Evolutionary conservation across 2,113 vertebrate species (phyloP).

Genomic region (Larimichthys polyactis): DNA sequence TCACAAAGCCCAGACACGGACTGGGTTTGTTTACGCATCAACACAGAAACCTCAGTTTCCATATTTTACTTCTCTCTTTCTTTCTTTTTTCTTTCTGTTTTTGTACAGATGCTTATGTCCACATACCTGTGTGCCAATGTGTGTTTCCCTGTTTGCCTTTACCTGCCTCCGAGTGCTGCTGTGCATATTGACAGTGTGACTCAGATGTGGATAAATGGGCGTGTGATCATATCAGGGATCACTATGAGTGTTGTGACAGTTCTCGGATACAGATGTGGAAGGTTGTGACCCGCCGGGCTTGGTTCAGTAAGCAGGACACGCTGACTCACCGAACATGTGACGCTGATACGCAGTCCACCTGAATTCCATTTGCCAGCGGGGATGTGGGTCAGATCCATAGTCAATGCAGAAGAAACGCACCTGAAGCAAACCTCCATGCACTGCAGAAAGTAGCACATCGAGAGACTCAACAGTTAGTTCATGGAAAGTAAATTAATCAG

Average conservation of each 20-base stretch:
- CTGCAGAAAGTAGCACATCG: neutral
- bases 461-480: neutral
- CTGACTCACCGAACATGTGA: conserved; percentile 38
- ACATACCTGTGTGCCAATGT: conserved; percentile 11
- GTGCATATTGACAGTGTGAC: conserved; percentile 15
- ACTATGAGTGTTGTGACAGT: conserved; percentile 13
- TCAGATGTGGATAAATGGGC: conserved; percentile 18
- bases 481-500: neutral
- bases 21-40: conserved; percentile 52
- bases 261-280: conserved; percentile 34
- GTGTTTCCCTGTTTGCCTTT: conserved; percentile 15
- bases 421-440: neutral
- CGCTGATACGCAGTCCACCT: conserved; percentile 23
- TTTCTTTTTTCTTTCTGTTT: conserved; percentile 6
- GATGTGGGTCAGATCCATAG: conserved; percentile 43
- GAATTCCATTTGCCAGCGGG: conserved; percentile 30
- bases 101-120: conserved; percentile 22
- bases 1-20: conserved; percentile 31
- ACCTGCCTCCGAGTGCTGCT: conserved; percentile 5
- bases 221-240: conserved; percentile 8
- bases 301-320: conserved; percentile 2
- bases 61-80: conserved; percentile 20
- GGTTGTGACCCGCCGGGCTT: conserved; percentile 8
- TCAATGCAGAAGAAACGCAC: conserved; percentile 24
- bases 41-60: conserved; percentile 35